phyloP scores from a whole-genome alignment of 30 jellyfish, hydroid and myxozoan genomes.

The Morbakka virulenta region DNA sequence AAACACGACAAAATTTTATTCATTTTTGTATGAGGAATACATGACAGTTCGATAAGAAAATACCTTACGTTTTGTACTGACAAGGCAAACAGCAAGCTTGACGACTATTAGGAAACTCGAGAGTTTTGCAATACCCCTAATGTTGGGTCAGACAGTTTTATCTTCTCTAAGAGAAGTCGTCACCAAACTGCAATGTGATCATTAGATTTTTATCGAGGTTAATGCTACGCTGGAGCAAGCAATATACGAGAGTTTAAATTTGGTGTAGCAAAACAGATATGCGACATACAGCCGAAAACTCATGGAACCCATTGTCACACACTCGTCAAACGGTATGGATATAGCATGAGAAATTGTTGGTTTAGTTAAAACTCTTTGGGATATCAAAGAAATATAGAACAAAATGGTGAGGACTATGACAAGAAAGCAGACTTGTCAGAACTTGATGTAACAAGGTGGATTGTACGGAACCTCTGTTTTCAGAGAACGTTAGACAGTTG shows the following conservation, averaged over 20 bases:
- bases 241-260: constrained; percentile 51
- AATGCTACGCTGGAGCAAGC: constrained; percentile 53
- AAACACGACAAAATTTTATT: constrained; percentile 13
- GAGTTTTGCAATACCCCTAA: constrained; percentile 25
- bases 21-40: constrained; percentile 69
- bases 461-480: constrained; percentile 52
- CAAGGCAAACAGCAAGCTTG: no score
- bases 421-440: no score
- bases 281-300: constrained; percentile 51
- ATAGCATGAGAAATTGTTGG: no score
- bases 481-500: constrained; percentile 50
- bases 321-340: no score
- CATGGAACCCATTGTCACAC: constrained; percentile 61
- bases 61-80: no score
- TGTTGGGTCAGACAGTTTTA: constrained; percentile 24
- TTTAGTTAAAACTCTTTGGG: no score
- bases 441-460: constrained; percentile 64
- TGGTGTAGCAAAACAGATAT: constrained; percentile 53
- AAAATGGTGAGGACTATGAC: no score
- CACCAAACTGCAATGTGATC: no score
- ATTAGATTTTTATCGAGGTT: constrained; percentile 40
- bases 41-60: constrained; percentile 71
- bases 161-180: constrained; percentile 52
- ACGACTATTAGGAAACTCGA: no score
- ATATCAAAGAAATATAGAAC: no score